phyloP scores from a whole-genome alignment of 2,888 invertebrate species.

The Mellilla xanthometata region DNA sequence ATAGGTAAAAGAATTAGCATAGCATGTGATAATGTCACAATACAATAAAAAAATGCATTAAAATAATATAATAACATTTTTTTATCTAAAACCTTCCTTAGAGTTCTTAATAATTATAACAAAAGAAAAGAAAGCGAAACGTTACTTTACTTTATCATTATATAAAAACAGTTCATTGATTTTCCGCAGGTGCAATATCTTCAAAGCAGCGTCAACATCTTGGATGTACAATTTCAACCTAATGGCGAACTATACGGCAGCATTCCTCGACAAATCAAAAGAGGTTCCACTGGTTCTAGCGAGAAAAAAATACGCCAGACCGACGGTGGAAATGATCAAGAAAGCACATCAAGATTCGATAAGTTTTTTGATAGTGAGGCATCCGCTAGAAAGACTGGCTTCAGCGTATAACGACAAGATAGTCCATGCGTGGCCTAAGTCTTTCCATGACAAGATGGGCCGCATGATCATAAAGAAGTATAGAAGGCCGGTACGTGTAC shows the following conservation, averaged over 20 bases:
- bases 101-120: too few relatives aligned
- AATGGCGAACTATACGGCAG: constrained; percentile 91
- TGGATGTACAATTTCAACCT: constrained; percentile 96
- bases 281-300: constrained; percentile 90
- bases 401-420: constrained; percentile 94
- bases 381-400: constrained; percentile 89
- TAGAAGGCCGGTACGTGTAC: too few relatives aligned
- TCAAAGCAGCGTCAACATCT: constrained; percentile 93
- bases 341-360: constrained; percentile 89
- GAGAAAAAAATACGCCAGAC: constrained; percentile 90
- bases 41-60: too few relatives aligned
- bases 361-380: constrained; percentile 91
- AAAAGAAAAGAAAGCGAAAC: too few relatives aligned
- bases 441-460: constrained; percentile 91
- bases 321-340: constrained; percentile 87
- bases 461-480: constrained; percentile 89
- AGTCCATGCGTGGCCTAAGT: constrained; percentile 90
- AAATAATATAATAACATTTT: too few relatives aligned
- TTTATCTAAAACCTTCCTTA: too few relatives aligned
- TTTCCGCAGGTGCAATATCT: constrained; percentile 87
- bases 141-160: too few relatives aligned
- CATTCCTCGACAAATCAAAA: constrained; percentile 89
- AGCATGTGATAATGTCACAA: too few relatives aligned
- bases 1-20: too few relatives aligned
- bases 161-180: too few relatives aligned